phyloP scores from a whole-genome alignment of 1,140 invertebrate genomes.

The Steinernema feltiae region DNA sequence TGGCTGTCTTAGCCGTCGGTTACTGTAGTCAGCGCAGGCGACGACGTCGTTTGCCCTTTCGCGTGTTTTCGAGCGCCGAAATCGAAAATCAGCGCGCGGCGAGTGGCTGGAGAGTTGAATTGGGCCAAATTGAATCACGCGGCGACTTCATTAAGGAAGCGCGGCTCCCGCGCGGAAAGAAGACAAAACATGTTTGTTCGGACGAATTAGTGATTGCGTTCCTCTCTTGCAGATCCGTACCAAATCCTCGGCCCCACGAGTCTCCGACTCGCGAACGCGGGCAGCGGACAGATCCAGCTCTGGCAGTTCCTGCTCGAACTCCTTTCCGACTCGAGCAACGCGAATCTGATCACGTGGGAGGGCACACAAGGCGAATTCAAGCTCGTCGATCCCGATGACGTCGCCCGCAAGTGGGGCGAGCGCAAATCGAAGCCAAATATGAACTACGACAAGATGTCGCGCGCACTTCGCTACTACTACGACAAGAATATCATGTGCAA shows the following conservation, averaged over 20 bases:
- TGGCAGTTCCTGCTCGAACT: conserved; percentile 98
- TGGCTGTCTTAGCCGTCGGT: not conserved
- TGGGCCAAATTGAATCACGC: conserved; percentile 7
- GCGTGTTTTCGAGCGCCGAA: not conserved
- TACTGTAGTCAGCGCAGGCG: not conserved
- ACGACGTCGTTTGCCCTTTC: not conserved
- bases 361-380: conserved; percentile 66
- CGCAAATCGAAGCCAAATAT: conserved; percentile 97
- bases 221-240: conserved; percentile 57
- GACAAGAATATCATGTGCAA: conserved; percentile 98
- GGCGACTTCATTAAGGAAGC: conserved; percentile 8
- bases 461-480: conserved; percentile 93
- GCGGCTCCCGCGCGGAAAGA: not conserved
- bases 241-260: conserved; percentile 52
- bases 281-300: conserved; percentile 83
- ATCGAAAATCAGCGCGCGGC: conserved; percentile 6
- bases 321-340: conserved; percentile 78
- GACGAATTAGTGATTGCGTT: too few relatives aligned
- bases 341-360: conserved; percentile 88
- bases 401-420: conserved; percentile 92
- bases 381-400: conserved; percentile 91
- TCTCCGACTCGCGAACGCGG: conserved; percentile 48
- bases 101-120: too few relatives aligned
- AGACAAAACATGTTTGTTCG: conserved; percentile 7
- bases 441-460: conserved; percentile 98